Evolutionary conservation across 2,888 invertebrate species (phyloP).

Genomic region (Malthinus flaveolus): DNA sequence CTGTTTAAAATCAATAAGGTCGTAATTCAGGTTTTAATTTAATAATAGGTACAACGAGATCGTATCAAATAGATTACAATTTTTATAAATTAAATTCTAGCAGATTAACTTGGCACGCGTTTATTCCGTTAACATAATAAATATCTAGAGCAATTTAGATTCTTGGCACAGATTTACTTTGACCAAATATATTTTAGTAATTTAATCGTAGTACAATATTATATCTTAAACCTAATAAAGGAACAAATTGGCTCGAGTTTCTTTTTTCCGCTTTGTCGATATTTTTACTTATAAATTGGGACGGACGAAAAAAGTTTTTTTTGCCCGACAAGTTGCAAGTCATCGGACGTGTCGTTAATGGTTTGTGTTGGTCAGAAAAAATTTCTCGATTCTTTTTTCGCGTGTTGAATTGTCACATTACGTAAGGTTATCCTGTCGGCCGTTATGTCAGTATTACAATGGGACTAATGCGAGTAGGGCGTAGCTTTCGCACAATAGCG

Average conservation of each 20-base stretch:
- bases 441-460: slow-evolving; percentile 38
- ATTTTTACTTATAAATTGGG: not conserved
- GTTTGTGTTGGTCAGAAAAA: not conserved
- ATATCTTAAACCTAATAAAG: too few species aligned
- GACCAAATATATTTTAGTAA: too few species aligned
- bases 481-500: slow-evolving; percentile 43
- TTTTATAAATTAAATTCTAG: slow-evolving; percentile 9
- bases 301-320: not conserved
- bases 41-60: not conserved
- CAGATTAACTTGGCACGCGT: slow-evolving; percentile 13
- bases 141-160: slow-evolving; percentile 9
- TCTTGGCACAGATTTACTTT: slow-evolving; percentile 4
- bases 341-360: not conserved
- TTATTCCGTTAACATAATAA: slow-evolving; percentile 1
- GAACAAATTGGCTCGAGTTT: too few species aligned
- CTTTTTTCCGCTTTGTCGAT: not conserved
- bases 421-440: slow-evolving; percentile 28
- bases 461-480: slow-evolving; percentile 44
- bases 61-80: slow-evolving; percentile 10
- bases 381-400: not conserved
- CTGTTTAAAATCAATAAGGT: too few species aligned
- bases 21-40: too few species aligned
- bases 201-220: too few species aligned
- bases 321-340: not conserved
- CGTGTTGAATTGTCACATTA: slow-evolving; percentile 26